Percentiles rank a stretch among this genome's conserved stretches.
These are phyloP conservation scores for Cygnus atratus DNA, from an alignment of 2,113 vertebrate species.

Conservation along the genomic window DNA sequence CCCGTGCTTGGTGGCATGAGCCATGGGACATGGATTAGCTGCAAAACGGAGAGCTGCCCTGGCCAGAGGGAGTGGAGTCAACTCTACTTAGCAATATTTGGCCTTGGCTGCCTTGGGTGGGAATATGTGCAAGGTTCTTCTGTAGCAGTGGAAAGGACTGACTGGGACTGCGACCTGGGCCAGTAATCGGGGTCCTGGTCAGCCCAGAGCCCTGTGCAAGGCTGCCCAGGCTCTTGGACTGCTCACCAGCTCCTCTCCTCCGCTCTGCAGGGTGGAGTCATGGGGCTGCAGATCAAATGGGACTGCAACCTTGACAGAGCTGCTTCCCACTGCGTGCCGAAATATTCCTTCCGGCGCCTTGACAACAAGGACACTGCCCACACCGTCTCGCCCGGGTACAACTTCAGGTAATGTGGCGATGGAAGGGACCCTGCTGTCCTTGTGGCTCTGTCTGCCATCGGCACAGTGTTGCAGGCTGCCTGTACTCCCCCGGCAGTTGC, in stretches of 20 bases:
- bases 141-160: not conserved
- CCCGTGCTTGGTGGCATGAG: not conserved
- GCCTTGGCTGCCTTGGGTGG: not conserved
- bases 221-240: not conserved
- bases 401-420: slow-evolving; percentile 81
- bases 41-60: not conserved
- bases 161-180: not conserved
- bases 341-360: slow-evolving; percentile 85
- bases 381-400: slow-evolving; percentile 86
- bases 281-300: slow-evolving; percentile 83
- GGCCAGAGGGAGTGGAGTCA: not conserved
- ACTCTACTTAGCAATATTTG: not conserved
- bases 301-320: slow-evolving; percentile 85
- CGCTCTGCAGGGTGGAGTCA: slow-evolving; percentile 82
- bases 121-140: not conserved
- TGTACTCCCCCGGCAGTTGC: not conserved
- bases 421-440: not conserved
- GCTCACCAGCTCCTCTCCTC: not conserved
- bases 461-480: not conserved
- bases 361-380: slow-evolving; percentile 79
- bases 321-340: slow-evolving; percentile 77
- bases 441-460: not conserved
- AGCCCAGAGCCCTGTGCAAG: not conserved
- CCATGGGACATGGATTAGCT: not conserved
- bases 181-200: not conserved